Base-by-base conservation (phyloP, 1,140 invertebrate species). In the Drosophila ogumai region DNA sequence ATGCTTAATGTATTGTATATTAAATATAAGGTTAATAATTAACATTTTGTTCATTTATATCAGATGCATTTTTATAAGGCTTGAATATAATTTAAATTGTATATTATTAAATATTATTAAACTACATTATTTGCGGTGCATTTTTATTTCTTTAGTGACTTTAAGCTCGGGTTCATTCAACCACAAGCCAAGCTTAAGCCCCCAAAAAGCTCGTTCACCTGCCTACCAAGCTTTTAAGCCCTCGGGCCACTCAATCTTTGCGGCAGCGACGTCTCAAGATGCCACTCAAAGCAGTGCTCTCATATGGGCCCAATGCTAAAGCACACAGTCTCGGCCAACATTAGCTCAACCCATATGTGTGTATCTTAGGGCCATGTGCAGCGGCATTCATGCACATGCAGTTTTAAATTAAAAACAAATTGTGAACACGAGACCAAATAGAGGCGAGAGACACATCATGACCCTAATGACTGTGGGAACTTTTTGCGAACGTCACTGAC, bases 401-500 rank as follows among this genome's bases (percentile, higher is more conserved):
- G 9, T 61, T 44, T 69, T 65, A 59, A 81, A 61, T 81, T 54
- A 71, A 50, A 86, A 65, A 79, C 84, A 74, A 87, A 88, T 80
- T 77, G 85, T 80, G 73, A 87, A 67, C 85, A 90, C 84, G 85
- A 87, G 84, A 69, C 85, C 49, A 58, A 75, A 60, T 65, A 72
- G 19, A 38, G 71, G 52, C 54, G 43, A 75, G 60, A 73, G 76
- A 49, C 43, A 60, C 47, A 52, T 75, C 75, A 59, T 79, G 75
- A 84, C 84, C 84, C 67, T 87, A 87, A 87, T 87, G 84, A 84
- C 64, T 80, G 84, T 87, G 84, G 86, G 84, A 87, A 87, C 68
- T 80, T 84, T 84, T 69, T 76, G 47, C 28, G 22, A 50, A 38
- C 67, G 66, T 72, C 69, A 50, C 66, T 73, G 69, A 59, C 67